Evolutionary conservation across 2,888 invertebrate genomes (phyloP), one percentile per base, ranked within the genome.

Genomic region (Drosophila emarginata): DNA sequence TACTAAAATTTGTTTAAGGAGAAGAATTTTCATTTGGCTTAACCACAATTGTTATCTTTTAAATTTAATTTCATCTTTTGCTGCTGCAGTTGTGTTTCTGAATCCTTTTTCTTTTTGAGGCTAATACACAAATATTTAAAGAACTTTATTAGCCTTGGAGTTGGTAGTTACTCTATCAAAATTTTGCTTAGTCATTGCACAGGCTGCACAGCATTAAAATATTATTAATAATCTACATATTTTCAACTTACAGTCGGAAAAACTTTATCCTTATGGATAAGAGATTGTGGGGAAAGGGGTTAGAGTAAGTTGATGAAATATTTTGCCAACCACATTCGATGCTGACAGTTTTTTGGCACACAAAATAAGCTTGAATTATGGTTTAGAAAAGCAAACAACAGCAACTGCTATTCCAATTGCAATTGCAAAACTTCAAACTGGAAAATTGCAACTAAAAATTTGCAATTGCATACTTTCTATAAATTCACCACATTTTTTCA

Each of bases 341-440:
- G 64, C 61, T 74, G 72, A 64, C 63, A 67, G 60, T 45, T 37
- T 15, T 15, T 12, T 54, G 51, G 39, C 54, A 65, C 64, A 53
- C 50, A 57, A 74, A 76, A 72, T 74, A 76, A 64, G 39, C 59
- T 58, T 74, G 69, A 84, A 69, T 79, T 78, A 73, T 78, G 71
- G 69, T 64, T 70, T 54, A 65, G 51, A 57, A 52, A 63, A 62
- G 61, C 76, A 61, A 51, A 37, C 21, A 32, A 63, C 59, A 50
- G 32, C 67, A 71, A 59, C 51, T 45, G 75, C 67, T 53, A 40
- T 39, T 54, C 54, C 67, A 50, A 9, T 11, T 64, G 67, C 68
- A 64, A 64, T 54, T 54, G 58, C 18, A 40, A 40, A 63, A 56
- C 40, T 62, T 51, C n/a, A 21, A 32, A 37, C 58, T 63, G 59